Evolutionary conservation across 2,888 invertebrate genomes (phyloP), one percentile per base, ranked within the genome.

Genomic region (Limnephilus auricula): DNA sequence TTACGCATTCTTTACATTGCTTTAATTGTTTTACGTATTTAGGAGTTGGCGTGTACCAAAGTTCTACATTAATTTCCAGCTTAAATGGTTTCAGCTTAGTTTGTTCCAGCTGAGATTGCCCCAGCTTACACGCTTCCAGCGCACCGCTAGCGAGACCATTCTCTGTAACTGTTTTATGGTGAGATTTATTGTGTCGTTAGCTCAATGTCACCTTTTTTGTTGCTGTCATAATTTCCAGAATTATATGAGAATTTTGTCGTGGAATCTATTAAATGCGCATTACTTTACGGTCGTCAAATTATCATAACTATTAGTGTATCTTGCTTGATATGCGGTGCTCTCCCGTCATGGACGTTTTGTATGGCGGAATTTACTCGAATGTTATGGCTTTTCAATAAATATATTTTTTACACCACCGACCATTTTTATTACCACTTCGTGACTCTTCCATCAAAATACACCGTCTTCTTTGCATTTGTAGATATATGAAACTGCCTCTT

Each of bases 1-100:
- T 25, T 65, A 65, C n/a, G 9, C 10, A 4, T n/a, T 65, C 65
- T 65, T 65, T 65, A 65, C 13, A n/a, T 65, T n/a, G 65, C 65
- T 65, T 65, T 34, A 85, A 45, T 85, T 85, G 85, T 45, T 45
- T 85, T 85, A n/a, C 85, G 45, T 31, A 85, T 85, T 85, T 85
- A 45, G 15, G 40, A 30, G 45, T 40, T 45, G 85, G 5, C 45
- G 45, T 45, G 50, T n/a, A 30, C 85, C 85, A 85, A 85, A 85
- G 37, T 85, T 85, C 37, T 85, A 37, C 65, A 32, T 83, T 82
- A 34, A 82, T 82, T 32, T 34, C 82, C 82, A 34, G 18, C 37
- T 83, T 83, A 34, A 83, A 83, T 83, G 34, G 37, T 83, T 45
- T 5, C 45, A 85, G 85, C 40, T 85, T 45, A 85, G 25, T 31